A percentile compares a stretch with the other conserved stretches of the same genome.
Conservation (phyloP, 2,113 vertebrate species). For the Glaucidium brasilianum region DNA sequence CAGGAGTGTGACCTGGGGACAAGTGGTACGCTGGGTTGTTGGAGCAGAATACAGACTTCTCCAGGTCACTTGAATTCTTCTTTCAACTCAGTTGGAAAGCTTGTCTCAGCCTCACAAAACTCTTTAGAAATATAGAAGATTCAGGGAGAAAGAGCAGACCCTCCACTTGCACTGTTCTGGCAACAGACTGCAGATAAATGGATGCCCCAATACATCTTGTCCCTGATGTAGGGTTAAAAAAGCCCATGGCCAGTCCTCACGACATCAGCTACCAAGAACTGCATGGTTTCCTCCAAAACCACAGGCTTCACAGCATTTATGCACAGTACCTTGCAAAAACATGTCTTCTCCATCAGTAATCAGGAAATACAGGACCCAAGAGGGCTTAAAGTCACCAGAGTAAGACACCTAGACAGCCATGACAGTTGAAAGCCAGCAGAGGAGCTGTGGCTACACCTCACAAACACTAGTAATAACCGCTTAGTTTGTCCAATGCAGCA, state of each 20-base stretch:
- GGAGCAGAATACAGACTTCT: neutral
- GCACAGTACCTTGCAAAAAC: neutral
- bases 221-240: fast-evolving
- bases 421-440: neutral
- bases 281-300: fast-evolving
- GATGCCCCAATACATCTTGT: fast-evolving
- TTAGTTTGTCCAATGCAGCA: too few species aligned
- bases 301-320: fast-evolving
- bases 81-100: neutral
- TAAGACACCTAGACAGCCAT: neutral
- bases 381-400: neutral
- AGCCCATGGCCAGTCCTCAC: neutral
- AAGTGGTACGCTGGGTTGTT: fast-evolving
- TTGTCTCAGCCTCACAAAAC: neutral
- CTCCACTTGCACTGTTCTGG: neutral
- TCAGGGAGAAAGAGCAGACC: neutral
- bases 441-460: neutral
- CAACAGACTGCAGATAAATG: too few species aligned
- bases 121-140: neutral
- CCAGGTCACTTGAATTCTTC: neutral
- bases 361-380: neutral
- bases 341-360: too few species aligned
- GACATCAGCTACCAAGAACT: neutral
- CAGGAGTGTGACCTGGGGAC: neutral
- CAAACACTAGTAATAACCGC: neutral